Conservation (phyloP, 2,888 invertebrate species). For the Lypha dubia region DNA sequence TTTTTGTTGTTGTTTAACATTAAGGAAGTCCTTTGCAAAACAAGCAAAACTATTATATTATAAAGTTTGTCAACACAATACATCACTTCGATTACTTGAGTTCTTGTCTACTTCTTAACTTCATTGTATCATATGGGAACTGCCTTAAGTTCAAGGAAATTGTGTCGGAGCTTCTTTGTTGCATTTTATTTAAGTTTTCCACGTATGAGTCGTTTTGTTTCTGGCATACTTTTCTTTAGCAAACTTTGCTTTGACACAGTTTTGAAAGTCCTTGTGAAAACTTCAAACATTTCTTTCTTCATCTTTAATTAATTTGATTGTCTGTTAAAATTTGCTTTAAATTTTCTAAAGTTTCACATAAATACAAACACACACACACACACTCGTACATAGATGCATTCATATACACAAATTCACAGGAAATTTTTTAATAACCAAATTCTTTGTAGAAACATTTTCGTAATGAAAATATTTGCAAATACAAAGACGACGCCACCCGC, state of each 20-base stretch:
- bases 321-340: slow-evolving; percentile 3
- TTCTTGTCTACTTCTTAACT: no score
- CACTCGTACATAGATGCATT: neutral
- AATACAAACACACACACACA: no score
- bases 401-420: no score
- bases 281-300: neutral
- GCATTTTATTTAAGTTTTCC: neutral
- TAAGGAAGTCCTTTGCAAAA: no score
- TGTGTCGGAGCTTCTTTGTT: neutral
- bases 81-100: no score
- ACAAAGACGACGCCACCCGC: no score
- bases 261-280: neutral
- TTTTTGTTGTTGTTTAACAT: no score
- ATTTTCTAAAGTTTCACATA: neutral
- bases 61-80: no score
- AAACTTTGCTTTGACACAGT: neutral
- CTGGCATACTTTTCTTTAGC: neutral
- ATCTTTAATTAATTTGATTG: slow-evolving; percentile 6
- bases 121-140: no score
- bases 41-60: no score
- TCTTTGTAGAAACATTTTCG: neutral
- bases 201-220: neutral
- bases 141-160: neutral
- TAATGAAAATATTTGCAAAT: slow-evolving; percentile 38
- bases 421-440: slow-evolving; percentile 44